Evolutionary conservation across 2,797 vertebrate species (phyloP), one percentile per base, ranked within the genome.

Genomic region (Pipistrellus pygmaeus): DNA sequence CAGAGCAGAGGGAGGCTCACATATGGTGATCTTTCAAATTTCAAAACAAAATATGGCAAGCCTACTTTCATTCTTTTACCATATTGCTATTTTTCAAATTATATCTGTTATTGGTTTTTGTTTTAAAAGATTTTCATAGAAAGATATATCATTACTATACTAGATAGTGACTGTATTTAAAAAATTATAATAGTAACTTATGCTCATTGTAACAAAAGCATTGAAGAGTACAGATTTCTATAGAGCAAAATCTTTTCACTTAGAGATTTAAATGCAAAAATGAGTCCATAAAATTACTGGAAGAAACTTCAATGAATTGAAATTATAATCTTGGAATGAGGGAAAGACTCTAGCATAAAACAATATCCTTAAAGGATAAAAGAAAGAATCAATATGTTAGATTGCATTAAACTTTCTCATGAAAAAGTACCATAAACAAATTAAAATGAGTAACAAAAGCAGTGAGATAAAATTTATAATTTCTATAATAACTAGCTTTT

Each of bases 121-220:
- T 94, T 96, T 91, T 91, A 17, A 64, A 91, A 88, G 88, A 91
- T 95, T 96, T 96, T 96, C 83, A 68, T 62, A 82, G 90, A 94
- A 95, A 93, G 83, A 90, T 20, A 23, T 41, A 44, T 76, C 85
- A 86, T 30, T 66, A 69, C 55, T 89, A 21, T 53, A 68, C 21
- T 81, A 94, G 72, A 35, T 69, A 62, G 14, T 89, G 83, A 53
- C 18, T 48, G 4, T 20, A 20, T 87, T 96, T 60, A 11, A 18
- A 89, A 75, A 76, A 86, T 84, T 35, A 35, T 38, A 25, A 55
- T 88, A 53, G 44, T 48, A 77, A 60, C 73, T 53, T 53, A 62
- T 68, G 17, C 35, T 85, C 44, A 85, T n/a, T 60, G 30, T 86
- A 94, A 88, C 30, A 76, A 88, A 95, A 89, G 80, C 82, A 69